These are phyloP conservation scores for Atlantisia rogersi DNA, from an alignment of 2,113 vertebrate species.

Conservation along the genomic window DNA sequence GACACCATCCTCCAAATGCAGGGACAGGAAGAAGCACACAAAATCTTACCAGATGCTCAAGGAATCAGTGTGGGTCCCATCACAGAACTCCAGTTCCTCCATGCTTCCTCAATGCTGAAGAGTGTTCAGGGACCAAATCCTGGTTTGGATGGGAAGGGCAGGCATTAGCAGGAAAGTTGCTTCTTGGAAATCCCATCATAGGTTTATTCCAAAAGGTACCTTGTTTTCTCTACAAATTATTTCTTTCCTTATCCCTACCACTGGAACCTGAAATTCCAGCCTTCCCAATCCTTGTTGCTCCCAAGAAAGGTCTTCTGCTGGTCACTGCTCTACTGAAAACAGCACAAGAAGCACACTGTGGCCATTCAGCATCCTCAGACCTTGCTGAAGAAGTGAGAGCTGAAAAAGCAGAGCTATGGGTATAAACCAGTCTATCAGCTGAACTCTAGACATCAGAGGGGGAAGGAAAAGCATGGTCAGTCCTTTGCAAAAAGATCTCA, in stretches of 20 bases:
- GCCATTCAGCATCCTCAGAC: not conserved
- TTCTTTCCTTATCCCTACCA: not conserved
- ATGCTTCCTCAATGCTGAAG: not conserved
- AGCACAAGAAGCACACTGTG: not conserved
- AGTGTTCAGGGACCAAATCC: not conserved
- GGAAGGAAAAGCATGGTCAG: not conserved
- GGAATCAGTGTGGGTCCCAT: not conserved
- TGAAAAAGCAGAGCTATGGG: not conserved
- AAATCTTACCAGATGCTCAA: not conserved
- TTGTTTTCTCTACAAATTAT: not conserved
- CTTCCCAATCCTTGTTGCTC: not conserved
- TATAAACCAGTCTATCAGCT: not conserved
- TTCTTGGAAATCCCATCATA: not conserved
- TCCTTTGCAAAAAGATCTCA: not conserved
- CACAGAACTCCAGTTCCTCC: not conserved
- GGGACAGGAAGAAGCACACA: not conserved
- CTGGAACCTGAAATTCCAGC: not conserved
- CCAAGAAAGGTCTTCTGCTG: not conserved
- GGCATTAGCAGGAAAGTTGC: not conserved
- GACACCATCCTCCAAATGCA: not conserved
- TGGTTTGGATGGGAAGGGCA: not conserved
- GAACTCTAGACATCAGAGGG: not conserved
- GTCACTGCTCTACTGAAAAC: not conserved
- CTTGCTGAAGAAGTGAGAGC: not conserved
- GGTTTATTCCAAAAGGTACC: not conserved